phyloP scores from a whole-genome alignment of 2,797 vertebrate genomes.

The Molossus molossus region DNA sequence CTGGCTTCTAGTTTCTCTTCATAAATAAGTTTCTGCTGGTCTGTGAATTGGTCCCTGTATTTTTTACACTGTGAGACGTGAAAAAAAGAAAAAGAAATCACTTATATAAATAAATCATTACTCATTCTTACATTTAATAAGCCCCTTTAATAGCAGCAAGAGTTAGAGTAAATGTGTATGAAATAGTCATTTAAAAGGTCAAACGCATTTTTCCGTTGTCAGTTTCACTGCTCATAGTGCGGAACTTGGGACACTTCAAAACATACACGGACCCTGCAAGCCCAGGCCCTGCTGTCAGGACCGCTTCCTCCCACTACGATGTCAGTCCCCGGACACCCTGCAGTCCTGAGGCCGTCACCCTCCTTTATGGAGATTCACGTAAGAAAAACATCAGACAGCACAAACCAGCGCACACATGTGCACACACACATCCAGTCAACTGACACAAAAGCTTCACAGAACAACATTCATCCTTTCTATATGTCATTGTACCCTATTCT shows the following conservation, averaged over 20 bases:
- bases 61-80: slow-evolving; percentile 95
- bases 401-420: background rate
- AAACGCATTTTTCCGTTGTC: background rate
- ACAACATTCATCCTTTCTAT: background rate
- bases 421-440: background rate
- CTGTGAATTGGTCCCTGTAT: slow-evolving; percentile 97
- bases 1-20: slow-evolving; percentile 99
- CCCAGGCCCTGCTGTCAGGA: background rate
- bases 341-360: no score
- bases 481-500: accelerated
- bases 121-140: slow-evolving; percentile 63
- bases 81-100: slow-evolving; percentile 59
- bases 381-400: background rate
- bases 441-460: background rate
- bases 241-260: background rate
- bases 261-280: background rate
- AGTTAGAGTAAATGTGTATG: background rate
- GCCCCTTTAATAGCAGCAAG: background rate
- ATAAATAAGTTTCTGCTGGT: slow-evolving; percentile 96
- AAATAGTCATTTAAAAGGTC: background rate
- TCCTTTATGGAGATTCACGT: background rate
- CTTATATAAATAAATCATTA: slow-evolving; percentile 69
- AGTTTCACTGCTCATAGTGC: background rate
- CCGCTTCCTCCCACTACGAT: accelerated
- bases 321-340: background rate